Evolutionary conservation across 2,113 vertebrate species (phyloP), one percentile per base, ranked within the genome.

Genomic region (Labeo rohita): DNA sequence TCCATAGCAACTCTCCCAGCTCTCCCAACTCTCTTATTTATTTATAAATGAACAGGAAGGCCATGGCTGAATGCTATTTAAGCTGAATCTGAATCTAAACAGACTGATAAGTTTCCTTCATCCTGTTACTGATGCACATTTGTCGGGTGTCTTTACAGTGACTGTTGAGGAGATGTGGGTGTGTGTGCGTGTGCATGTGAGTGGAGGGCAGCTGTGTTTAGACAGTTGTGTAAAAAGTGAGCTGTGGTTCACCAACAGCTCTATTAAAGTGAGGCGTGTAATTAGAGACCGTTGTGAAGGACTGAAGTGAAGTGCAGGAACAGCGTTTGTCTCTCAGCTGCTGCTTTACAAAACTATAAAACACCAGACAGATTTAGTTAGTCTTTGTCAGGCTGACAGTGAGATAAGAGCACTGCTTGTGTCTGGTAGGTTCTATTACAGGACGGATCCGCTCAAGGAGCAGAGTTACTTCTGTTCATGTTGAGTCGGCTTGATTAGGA

Each of bases 191-290:
- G 52, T 54, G 52, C 5, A 13, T 54, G 52, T 54, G 52, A 4
- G 50, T 52, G 3, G 15, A 56, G 52, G 52, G 52, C 83, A 89
- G 75, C 63, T 89, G 88, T 87, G 83, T 88, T 84, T 84, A 78
- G 56, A 61, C 54, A 80, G 56, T 50, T 76, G 76, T 49, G 75
- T 68, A 80, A 70, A 80, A 86, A 75, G n/a, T 61, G 81, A 43
- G 43, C 72, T 76, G 89, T 92, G 92, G 92, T 92, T 90, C 91
- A 91, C 92, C 90, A 90, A 92, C 91, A 90, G 90, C 12, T 88
- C 89, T 89, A 90, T 93, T 93, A 92, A 94, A 92, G 91, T 90
- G 92, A 93, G 89, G 91, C 88, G 90, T 88, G 90, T 91, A 93
- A 94, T 95, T 94, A 92, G 88, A 88, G 92, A 86, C 89, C 89